Evolutionary conservation across 1,140 invertebrate species (phyloP).

Genomic region (Calephelis virginiensis): DNA sequence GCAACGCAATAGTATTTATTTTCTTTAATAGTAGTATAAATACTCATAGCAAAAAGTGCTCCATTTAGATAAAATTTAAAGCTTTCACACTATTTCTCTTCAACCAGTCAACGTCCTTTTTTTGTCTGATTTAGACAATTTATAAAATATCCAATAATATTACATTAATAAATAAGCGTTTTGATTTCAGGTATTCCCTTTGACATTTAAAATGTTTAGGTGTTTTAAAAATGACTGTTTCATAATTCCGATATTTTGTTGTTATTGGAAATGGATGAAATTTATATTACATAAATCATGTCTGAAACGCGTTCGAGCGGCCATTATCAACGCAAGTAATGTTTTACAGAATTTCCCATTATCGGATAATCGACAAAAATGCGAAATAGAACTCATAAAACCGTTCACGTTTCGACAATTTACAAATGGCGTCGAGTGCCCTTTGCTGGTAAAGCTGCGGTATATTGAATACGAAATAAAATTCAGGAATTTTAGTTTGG

Average conservation of each 20-base stretch:
- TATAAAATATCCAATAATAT: too few relatives aligned
- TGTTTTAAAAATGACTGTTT: neutral
- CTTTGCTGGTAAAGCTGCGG: neutral
- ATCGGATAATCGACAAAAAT: slow-evolving; percentile 26
- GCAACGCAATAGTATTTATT: too few relatives aligned
- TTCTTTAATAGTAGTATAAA: too few relatives aligned
- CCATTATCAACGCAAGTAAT: slow-evolving; percentile 16
- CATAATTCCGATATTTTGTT: neutral
- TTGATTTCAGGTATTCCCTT: too few relatives aligned
- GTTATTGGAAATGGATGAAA: slow-evolving; percentile 1
- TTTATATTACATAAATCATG: slow-evolving; percentile 2
- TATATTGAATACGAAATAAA: neutral
- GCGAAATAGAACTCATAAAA: slow-evolving; percentile 21
- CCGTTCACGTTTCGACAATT: slow-evolving; percentile 24
- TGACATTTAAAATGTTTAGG: neutral
- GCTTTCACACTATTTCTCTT: too few relatives aligned
- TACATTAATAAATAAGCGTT: too few relatives aligned
- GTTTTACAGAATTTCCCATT: slow-evolving; percentile 24
- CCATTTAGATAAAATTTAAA: too few relatives aligned
- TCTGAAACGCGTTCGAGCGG: neutral
- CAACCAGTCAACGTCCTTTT: too few relatives aligned
- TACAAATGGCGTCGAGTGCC: slow-evolving; percentile 17
- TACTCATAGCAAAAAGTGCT: too few relatives aligned
- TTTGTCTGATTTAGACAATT: too few relatives aligned
- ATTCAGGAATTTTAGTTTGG: neutral